Evolutionary conservation across 2,113 vertebrate species (phyloP).

Genomic region (Silurus glanis): DNA sequence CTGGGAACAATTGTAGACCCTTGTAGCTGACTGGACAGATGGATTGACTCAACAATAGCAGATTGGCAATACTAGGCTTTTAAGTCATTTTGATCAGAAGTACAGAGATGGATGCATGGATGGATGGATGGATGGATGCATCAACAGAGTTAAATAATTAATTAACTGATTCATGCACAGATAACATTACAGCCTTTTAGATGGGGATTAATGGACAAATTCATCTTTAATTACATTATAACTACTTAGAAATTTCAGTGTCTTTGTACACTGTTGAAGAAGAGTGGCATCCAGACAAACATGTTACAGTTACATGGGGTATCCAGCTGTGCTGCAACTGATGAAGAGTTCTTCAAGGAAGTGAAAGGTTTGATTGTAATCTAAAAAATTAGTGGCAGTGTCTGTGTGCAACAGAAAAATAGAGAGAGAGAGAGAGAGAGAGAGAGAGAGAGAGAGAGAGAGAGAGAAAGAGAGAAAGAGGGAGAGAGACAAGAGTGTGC

Average conservation of each 20-base stretch:
- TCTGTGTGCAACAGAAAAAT: conserved; percentile 8
- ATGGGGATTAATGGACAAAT: conserved; percentile 17
- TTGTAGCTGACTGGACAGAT: neutral
- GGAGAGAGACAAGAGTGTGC: too few species aligned
- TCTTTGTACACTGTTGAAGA: neutral
- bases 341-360: conserved; percentile 38
- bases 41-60: neutral
- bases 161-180: neutral
- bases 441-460: neutral
- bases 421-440: neutral
- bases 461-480: neutral
- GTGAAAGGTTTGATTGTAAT: conserved; percentile 45
- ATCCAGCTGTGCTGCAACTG: conserved; percentile 23
- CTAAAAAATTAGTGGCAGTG: conserved; percentile 37
- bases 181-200: neutral
- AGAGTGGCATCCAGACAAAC: neutral
- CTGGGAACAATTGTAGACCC: neutral
- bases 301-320: neutral
- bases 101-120: neutral
- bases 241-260: neutral
- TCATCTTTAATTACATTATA: neutral
- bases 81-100: neutral
- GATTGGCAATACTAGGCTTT: neutral
- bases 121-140: neutral
- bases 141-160: conserved; percentile 5